Evolutionary conservation across 2,113 vertebrate genomes (phyloP).

Genomic region (Pedetes capensis): DNA sequence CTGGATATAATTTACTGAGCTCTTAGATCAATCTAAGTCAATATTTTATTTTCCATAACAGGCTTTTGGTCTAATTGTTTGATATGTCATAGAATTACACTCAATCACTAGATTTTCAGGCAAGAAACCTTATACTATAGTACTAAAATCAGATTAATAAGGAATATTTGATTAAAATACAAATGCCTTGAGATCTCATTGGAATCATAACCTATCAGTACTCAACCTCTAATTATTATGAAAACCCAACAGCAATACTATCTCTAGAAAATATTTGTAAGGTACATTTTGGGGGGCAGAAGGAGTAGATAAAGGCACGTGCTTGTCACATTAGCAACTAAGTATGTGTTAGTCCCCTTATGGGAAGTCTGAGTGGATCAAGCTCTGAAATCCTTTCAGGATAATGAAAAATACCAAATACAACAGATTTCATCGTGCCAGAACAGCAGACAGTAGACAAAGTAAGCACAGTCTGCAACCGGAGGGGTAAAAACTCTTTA

Average conservation of each 20-base stretch:
- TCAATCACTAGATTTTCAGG: neutral
- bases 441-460: neutral
- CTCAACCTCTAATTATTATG: neutral
- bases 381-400: neutral
- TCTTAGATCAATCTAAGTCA: neutral
- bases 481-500: neutral
- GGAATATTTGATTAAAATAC: neutral
- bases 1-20: neutral
- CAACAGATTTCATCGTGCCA: neutral
- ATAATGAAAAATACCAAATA: neutral
- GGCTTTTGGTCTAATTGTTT: neutral
- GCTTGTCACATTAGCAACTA: neutral
- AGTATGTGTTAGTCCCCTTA: neutral
- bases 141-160: neutral
- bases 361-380: neutral
- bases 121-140: neutral
- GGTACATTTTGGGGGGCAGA: neutral
- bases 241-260: neutral
- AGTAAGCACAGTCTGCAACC: neutral
- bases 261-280: neutral
- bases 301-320: neutral
- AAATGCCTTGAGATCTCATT: neutral
- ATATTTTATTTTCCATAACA: neutral
- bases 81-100: neutral
- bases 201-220: neutral